Evolutionary conservation across 2,113 vertebrate species (phyloP).

Genomic region (Melierax canorus): DNA sequence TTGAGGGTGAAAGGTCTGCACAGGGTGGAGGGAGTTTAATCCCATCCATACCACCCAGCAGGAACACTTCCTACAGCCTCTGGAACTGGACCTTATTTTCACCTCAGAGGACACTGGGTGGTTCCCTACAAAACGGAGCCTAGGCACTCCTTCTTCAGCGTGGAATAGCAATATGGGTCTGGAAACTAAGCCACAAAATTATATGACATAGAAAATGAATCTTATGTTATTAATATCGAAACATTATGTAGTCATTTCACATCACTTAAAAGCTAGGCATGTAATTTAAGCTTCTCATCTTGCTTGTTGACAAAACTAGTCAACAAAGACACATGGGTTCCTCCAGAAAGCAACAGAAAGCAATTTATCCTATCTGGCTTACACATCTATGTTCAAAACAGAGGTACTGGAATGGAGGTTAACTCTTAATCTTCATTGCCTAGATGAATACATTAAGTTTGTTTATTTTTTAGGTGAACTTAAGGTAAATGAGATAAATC

Average conservation of each 20-base stretch:
- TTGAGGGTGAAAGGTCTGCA: background rate
- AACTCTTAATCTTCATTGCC: background rate
- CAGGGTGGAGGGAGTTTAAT: background rate
- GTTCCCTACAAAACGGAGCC: background rate
- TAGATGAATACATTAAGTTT: background rate
- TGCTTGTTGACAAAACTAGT: background rate
- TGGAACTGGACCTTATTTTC: background rate
- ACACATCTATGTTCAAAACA: background rate
- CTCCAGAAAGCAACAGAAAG: background rate
- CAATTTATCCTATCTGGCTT: background rate
- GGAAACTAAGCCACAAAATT: background rate
- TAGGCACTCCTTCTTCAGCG: background rate
- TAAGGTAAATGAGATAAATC: background rate
- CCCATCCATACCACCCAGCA: background rate
- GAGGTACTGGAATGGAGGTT: background rate
- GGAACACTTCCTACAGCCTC: background rate
- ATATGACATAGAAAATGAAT: background rate
- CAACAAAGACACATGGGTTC: background rate
- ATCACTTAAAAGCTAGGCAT: background rate
- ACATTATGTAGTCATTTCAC: background rate
- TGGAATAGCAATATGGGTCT: background rate
- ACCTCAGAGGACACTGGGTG: background rate
- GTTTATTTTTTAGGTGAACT: background rate
- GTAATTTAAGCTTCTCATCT: background rate
- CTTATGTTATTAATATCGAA: background rate